These are phyloP conservation scores for Cygnus atratus DNA, from an alignment of 2,113 vertebrate genomes.

Conservation along the genomic window DNA sequence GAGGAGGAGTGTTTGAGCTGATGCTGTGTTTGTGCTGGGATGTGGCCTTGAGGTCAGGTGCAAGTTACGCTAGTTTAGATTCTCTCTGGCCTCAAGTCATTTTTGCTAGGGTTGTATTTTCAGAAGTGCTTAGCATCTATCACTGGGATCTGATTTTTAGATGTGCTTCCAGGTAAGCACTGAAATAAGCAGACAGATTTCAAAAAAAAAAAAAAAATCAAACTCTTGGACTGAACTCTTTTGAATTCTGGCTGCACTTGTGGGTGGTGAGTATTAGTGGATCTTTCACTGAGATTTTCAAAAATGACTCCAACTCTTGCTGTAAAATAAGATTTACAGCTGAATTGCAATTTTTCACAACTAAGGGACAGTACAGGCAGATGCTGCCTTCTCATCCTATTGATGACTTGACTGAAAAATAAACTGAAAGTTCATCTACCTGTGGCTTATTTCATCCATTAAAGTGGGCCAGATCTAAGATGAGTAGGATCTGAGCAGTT, in stretches of 20 bases:
- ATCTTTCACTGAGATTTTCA: neutral
- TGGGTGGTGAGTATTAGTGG: neutral
- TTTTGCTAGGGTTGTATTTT: neutral
- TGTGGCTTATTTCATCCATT: constrained; percentile 59
- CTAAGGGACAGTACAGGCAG: constrained; percentile 22
- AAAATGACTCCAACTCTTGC: neutral
- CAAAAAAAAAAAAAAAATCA: neutral
- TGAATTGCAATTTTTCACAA: constrained; percentile 4
- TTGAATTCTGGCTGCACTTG: neutral
- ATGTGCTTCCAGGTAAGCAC: neutral
- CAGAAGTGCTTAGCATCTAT: neutral
- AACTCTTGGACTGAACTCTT: neutral
- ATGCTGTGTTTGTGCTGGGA: neutral
- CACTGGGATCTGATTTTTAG: neutral
- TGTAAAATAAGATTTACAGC: neutral
- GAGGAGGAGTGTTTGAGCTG: neutral
- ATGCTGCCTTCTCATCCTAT: neutral
- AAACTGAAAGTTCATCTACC: constrained; percentile 14
- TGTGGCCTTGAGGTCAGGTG: neutral
- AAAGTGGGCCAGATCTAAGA: constrained; percentile 56
- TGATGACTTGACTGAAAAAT: constrained; percentile 29
- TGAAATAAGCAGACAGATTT: neutral
- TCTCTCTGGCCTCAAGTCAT: neutral
- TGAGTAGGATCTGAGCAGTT: constrained; percentile 2
- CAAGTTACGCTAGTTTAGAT: neutral